These are phyloP conservation scores for Orbicella faveolata DNA, from an alignment of 64 coral and sea anemone genomes.

Conservation along the genomic window DNA sequence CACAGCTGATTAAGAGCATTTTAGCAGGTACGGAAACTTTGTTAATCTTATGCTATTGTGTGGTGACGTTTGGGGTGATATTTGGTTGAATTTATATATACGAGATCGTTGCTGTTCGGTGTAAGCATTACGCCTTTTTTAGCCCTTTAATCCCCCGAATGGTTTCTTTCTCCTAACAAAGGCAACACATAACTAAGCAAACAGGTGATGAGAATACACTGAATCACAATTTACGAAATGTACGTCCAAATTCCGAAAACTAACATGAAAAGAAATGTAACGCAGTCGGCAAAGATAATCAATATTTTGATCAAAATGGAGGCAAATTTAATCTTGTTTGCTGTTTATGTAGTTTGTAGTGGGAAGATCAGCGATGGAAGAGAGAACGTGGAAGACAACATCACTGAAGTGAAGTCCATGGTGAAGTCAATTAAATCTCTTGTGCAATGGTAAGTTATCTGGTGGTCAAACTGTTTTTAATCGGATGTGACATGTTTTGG, in stretches of 20 bases:
- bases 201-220: too few relatives aligned
- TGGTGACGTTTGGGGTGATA: background rate
- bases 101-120: background rate
- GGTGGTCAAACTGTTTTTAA: background rate
- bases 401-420: conserved; percentile 36
- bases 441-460: conserved; percentile 48
- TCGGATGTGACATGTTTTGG: background rate
- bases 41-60: background rate
- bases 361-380: conserved; percentile 27
- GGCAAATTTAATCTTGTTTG: background rate
- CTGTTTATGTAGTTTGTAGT: background rate
- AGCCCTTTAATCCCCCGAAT: too few relatives aligned
- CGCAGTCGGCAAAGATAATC: background rate
- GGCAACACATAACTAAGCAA: too few relatives aligned
- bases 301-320: background rate
- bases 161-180: background rate
- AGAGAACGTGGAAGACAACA: conserved; percentile 49
- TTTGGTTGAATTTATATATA: background rate
- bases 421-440: conserved; percentile 51
- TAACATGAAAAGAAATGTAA: background rate
- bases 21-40: conserved; percentile 54
- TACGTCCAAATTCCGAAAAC: background rate
- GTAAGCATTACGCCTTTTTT: background rate
- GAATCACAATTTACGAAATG: background rate
- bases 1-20: conserved; percentile 86